Evolutionary conservation across 2,888 invertebrate species (phyloP), one percentile per base, ranked within the genome.

Genomic region (Lasioglossum malachurum): DNA sequence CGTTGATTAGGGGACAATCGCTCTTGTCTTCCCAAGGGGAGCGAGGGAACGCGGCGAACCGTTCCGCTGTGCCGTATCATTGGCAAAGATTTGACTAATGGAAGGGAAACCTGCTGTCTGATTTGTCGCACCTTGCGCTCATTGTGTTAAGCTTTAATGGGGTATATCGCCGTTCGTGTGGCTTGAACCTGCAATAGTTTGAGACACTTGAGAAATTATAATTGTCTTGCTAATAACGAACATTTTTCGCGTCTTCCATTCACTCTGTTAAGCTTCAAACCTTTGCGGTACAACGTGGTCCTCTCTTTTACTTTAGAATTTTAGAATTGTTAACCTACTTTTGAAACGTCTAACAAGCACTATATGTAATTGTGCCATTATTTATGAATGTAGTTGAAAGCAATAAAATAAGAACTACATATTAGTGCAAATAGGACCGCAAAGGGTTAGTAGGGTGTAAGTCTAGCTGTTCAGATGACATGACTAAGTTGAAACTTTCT

Each of bases 71-170:
- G 7, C 44, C 27, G 72, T 72, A 44, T 44, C 72, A n/a, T 27
- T 69, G 35, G 27, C 46, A 49, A 57, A 74, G 73, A 44, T 74
- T 46, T n/a, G 16, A 35, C 23, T 44, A 71, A 80, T 57, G 60
- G 53, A 75, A 78, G 83, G 83, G 84, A 83, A 83, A 83, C 49
- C 79, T 79, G 83, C 76, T 74, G 73, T 76, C 76, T 76, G 79
- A 79, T 84, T 85, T 83, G 83, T 79, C 71, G 38, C 85, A 46
- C 57, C n/a, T 76, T 35, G 38, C 83, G 73, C 67, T 73, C 73
- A 76, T 46, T 53, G 72, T 57, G 38, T 85, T 85, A 76, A 27
- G n/a, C 46, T 53, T 35, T 35, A 53, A 76, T 57, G 79, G 57
- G 84, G 75, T 76, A 76, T 14, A 14, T 49, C n/a, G 23, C 35